A percentile compares a stretch with the other conserved stretches of the same genome.
phyloP scores from a whole-genome alignment of 2,797 vertebrate genomes.

The Xerus rutilus region DNA sequence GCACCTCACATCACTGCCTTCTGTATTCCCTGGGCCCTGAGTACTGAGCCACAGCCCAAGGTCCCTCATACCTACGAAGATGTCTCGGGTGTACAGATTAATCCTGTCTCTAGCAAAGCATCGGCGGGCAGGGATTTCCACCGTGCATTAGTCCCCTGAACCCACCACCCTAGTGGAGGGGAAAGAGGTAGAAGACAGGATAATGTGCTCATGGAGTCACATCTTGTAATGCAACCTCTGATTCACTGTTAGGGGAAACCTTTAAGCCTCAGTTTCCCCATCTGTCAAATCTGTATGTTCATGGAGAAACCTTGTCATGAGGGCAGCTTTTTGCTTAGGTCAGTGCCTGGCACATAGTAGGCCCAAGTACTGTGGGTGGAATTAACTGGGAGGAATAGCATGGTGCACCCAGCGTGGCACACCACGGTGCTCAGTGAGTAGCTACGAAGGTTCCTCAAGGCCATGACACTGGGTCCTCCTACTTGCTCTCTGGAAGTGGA shows the following conservation, averaged over 20 bases:
- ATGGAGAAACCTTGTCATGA: not conserved
- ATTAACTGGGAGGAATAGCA: not conserved
- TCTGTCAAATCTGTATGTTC: not conserved
- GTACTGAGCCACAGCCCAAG: not conserved
- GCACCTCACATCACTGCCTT: not conserved
- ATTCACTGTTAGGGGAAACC: not conserved
- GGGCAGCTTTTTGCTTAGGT: not conserved
- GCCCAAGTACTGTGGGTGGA: not conserved
- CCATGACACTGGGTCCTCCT: not conserved
- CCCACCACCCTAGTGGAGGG: not conserved
- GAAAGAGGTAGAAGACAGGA: not conserved
- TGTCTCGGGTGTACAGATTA: not conserved
- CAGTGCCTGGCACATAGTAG: not conserved
- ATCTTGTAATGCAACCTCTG: not conserved
- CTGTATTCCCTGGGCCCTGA: not conserved
- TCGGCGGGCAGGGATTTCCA: not conserved
- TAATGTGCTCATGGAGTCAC: not conserved
- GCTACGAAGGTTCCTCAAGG: not conserved
- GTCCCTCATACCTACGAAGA: not conserved
- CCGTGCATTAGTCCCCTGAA: not conserved
- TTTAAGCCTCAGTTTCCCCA: not conserved
- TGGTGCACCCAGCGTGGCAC: not conserved
- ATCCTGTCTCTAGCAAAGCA: not conserved
- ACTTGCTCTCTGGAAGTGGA: not conserved
- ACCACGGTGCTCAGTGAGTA: not conserved